A percentile compares a stretch with the other conserved stretches of the same genome.
phyloP scores from a whole-genome alignment of 2,797 vertebrate species.

The Brachyalestes nurse region DNA sequence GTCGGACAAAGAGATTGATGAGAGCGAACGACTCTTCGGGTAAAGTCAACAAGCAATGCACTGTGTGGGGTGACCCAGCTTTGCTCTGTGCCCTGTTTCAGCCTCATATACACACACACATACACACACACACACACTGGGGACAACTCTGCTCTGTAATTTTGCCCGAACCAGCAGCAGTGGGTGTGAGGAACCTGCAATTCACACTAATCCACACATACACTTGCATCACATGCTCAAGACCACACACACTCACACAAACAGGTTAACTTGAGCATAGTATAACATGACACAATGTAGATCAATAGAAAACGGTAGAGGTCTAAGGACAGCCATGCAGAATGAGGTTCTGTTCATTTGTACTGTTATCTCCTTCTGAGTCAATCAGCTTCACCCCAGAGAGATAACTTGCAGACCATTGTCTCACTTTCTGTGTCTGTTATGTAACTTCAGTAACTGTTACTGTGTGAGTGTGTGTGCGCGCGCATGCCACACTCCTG shows the following conservation, averaged over 20 bases:
- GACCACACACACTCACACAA: slow-evolving; percentile 55
- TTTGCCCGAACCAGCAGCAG: slow-evolving; percentile 48
- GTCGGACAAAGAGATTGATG: neutral
- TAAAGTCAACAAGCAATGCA: neutral
- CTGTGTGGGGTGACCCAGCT: slow-evolving; percentile 22
- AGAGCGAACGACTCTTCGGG: neutral
- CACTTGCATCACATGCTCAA: slow-evolving; percentile 8
- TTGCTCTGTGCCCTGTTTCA: neutral
- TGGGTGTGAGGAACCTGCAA: slow-evolving; percentile 52
- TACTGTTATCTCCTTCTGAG: neutral
- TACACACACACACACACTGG: slow-evolving; percentile 24
- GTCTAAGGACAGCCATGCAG: neutral
- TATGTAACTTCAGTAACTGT: slow-evolving; percentile 47
- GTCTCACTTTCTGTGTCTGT: slow-evolving; percentile 19
- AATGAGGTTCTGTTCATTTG: neutral
- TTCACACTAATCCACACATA: slow-evolving; percentile 53
- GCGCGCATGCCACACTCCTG: neutral
- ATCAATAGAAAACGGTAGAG: no score
- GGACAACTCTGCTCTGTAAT: slow-evolving; percentile 51
- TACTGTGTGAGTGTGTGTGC: slow-evolving; percentile 16
- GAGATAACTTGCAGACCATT: neutral
- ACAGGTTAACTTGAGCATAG: neutral
- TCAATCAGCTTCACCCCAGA: neutral
- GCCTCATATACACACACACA: slow-evolving; percentile 16
- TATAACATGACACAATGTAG: neutral